Conservation (phyloP, 2,113 vertebrate genomes). For the Phrynosoma platyrhinos region DNA sequence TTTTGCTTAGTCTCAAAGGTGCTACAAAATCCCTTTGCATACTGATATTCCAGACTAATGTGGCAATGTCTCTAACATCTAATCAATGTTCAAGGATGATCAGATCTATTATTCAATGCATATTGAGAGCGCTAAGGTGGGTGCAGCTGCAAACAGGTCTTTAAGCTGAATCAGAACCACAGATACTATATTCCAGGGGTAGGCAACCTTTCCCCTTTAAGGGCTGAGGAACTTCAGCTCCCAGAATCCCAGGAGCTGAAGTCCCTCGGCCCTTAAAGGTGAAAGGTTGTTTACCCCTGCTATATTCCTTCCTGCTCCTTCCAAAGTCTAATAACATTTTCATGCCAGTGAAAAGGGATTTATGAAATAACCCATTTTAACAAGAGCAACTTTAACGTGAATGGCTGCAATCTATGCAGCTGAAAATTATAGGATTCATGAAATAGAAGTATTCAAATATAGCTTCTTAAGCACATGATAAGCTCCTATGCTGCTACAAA, state of each 20-base stretch:
- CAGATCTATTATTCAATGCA: background rate
- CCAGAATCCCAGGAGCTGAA: too few relatives aligned
- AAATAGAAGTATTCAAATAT: conserved; percentile 8
- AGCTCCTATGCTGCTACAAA: background rate
- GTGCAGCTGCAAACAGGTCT: background rate
- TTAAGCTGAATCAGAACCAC: background rate
- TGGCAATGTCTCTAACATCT: too few relatives aligned
- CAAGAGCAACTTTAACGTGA: background rate
- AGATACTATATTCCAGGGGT: background rate
- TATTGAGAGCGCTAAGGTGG: background rate
- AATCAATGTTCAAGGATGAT: background rate
- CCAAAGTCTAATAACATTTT: conserved; percentile 2
- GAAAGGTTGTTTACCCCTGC: too few relatives aligned
- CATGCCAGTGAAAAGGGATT: background rate
- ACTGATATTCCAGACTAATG: too few relatives aligned
- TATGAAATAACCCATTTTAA: background rate
- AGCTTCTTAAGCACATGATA: background rate
- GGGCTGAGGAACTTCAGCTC: too few relatives aligned
- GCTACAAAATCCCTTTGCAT: too few relatives aligned
- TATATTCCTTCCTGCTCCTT: background rate
- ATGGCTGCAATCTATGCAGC: background rate
- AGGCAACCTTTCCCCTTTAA: too few relatives aligned
- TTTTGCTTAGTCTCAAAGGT: too few relatives aligned
- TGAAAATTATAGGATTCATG: background rate
- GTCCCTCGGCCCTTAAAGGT: too few relatives aligned